These are phyloP conservation scores for Amaurobius ferox DNA, from an alignment of 2,888 invertebrate species.

Conservation along the genomic window DNA sequence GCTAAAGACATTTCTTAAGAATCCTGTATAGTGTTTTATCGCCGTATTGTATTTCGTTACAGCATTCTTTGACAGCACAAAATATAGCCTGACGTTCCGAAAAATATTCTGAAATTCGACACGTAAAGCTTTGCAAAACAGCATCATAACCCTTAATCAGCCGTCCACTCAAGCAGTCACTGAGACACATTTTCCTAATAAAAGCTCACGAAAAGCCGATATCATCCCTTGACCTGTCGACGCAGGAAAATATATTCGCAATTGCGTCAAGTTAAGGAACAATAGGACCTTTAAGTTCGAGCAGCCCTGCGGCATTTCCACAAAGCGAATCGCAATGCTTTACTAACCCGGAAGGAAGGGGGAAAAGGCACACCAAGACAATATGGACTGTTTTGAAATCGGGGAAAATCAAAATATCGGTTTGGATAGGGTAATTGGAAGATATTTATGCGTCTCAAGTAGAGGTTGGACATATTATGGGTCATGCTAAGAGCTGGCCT, in stretches of 20 bases:
- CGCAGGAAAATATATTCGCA: background rate
- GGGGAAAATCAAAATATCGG: background rate
- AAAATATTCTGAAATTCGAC: too few relatives aligned
- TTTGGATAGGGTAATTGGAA: background rate
- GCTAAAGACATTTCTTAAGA: too few relatives aligned
- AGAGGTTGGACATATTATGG: background rate
- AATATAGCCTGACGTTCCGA: too few relatives aligned
- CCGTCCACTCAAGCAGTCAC: too few relatives aligned
- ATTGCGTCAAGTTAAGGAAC: conserved; percentile 11
- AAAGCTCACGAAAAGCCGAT: background rate
- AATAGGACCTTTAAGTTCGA: conserved; percentile 13
- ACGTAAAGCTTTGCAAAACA: too few relatives aligned
- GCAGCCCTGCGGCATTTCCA: background rate
- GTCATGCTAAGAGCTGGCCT: conserved; percentile 11
- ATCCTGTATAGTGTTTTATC: too few relatives aligned
- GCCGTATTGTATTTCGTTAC: too few relatives aligned
- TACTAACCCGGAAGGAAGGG: conserved; percentile 54
- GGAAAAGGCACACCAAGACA: background rate
- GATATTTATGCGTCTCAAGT: conserved; percentile 15
- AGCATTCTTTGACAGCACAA: too few relatives aligned
- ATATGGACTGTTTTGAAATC: conserved; percentile 1
- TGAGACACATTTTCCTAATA: background rate
- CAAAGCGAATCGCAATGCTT: conserved; percentile 35
- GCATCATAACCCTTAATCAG: too few relatives aligned
- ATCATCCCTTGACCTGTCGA: background rate